phyloP scores from a whole-genome alignment of 1,140 invertebrate species.

The Kradibia gibbosae region DNA sequence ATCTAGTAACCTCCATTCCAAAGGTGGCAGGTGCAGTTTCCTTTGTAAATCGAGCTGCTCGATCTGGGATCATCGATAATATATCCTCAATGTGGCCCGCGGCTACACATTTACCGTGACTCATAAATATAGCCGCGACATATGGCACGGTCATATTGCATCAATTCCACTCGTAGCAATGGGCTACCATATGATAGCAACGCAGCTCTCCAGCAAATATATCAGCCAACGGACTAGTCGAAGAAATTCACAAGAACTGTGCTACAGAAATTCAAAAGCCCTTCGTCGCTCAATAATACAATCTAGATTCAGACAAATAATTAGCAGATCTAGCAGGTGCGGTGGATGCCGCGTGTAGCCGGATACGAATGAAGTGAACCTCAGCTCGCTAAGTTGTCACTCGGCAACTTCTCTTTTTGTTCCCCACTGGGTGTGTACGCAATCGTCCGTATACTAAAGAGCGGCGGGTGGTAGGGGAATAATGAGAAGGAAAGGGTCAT shows the following conservation, averaged over 20 bases:
- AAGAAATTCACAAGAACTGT: too few relatives aligned
- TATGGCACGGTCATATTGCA: constrained; percentile 61
- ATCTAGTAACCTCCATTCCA: too few relatives aligned
- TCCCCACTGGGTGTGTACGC: background rate
- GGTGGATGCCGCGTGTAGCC: constrained; percentile 64
- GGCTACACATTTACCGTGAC: background rate
- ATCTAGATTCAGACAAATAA: constrained; percentile 11
- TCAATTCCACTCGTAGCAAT: constrained; percentile 50
- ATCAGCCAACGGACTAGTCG: too few relatives aligned
- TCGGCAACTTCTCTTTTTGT: constrained; percentile 64
- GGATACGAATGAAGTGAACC: constrained; percentile 62
- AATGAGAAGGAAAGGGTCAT: background rate
- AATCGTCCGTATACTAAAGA: background rate
- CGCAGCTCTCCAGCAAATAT: too few relatives aligned
- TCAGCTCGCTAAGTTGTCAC: constrained; percentile 70
- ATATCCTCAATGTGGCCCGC: constrained; percentile 39
- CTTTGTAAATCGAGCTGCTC: constrained; percentile 35
- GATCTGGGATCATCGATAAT: background rate
- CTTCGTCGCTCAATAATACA: too few relatives aligned
- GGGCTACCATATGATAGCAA: constrained; percentile 52
- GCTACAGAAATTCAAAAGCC: too few relatives aligned
- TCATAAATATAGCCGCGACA: constrained; percentile 53
- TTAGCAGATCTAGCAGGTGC: background rate
- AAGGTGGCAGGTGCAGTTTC: constrained; percentile 8
- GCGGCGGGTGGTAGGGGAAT: background rate